Evolutionary conservation across 2,113 vertebrate species (phyloP), one percentile per base, ranked within the genome.

Genomic region (Pipra filicauda): DNA sequence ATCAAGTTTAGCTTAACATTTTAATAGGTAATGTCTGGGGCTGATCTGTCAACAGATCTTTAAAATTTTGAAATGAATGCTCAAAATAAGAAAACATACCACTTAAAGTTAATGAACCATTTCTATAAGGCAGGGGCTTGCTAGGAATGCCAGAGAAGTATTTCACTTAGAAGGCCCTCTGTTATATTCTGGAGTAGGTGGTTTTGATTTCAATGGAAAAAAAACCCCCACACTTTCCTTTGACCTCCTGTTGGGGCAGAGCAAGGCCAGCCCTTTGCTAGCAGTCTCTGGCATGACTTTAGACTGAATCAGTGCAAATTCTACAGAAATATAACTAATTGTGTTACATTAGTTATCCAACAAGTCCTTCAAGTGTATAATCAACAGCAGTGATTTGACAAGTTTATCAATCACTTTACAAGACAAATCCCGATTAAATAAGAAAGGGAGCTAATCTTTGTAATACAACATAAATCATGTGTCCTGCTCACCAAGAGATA

Each of bases 71-170:
- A 97, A 95, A 97, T 91, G 70, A 95, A 93, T 96, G 84, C 87
- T 97, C 88, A 94, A 97, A 98, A 96, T 97, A 97, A 97, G 94
- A 94, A 97, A 98, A 91, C 67, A 65, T 44, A 57, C 35, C 61
- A 94, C 78, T 97, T 87, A 80, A 73, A 84, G 46, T 46, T 94
- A 89, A 95, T 96, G 82, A 96, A 70, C 95, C 58, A 85, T 82
- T 97, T 96, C 84, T 96, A 37, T 91, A 82, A 95, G 82, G 77
- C 43, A 85, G 44, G 59, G 44, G 16, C 35, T 75, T 72, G 41
- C 41, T 67, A 75, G 52, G 62, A 76, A 51, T 95, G 72, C 80
- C 28, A 44, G 58, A 20, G 35, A 62, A 73, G 39, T 37, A 49
- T 55, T 95, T 84, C 73, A 31, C 71, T 75, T 37, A 24, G 77